Base-by-base conservation (phyloP, 2,797 vertebrate species). In the Coregonus ussuriensis region DNA sequence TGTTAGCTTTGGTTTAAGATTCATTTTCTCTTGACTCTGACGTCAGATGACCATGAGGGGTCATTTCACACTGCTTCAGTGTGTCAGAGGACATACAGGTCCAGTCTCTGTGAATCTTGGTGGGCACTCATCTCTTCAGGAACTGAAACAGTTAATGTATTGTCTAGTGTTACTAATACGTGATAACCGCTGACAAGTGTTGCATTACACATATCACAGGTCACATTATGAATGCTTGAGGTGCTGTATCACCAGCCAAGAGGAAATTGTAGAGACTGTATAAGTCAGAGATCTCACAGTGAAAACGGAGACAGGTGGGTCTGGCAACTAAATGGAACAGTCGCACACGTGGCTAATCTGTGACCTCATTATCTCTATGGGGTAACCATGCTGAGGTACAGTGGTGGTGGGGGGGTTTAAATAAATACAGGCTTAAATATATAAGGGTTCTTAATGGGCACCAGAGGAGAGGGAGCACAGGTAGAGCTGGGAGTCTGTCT, bases 1-100 rank as follows among this genome's bases (percentile, higher is more conserved):
- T 2, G 79, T 75, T 81, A 65, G 67, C 75, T 75, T 69, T 85
- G 84, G 74, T 73, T 86, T 81, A 77, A 9, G 41, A 11, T 71
- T 71, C 35, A 1, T n/a, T 70, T 25, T 21, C 18, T 33, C 65
- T 67, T 59, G 14, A 18, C 56, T 59, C 18, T 5, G 56, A 59
- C 18, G 14, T 29, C 29, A 66, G 25, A 66, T 15, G 29, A 67
- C 5, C 5, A 18, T 67, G 66, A 67, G 33, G 65, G 66, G 66
- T 35, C 14, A 37, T 67, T 67, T 71, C 11, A 47, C n/a, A 5
- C 21, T 51, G 21, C n/a, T n/a, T 25, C 11, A 25, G n/a, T 52
- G n/a, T 52, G 15, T 25, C 18, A 71, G 37, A 15, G 6, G 67
- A 18, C 31, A 16, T 18, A 69, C 29, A 37, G 7, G 18, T 7